These are phyloP conservation scores for Vidua macroura DNA, from an alignment of 2,113 vertebrate genomes.

Conservation along the genomic window DNA sequence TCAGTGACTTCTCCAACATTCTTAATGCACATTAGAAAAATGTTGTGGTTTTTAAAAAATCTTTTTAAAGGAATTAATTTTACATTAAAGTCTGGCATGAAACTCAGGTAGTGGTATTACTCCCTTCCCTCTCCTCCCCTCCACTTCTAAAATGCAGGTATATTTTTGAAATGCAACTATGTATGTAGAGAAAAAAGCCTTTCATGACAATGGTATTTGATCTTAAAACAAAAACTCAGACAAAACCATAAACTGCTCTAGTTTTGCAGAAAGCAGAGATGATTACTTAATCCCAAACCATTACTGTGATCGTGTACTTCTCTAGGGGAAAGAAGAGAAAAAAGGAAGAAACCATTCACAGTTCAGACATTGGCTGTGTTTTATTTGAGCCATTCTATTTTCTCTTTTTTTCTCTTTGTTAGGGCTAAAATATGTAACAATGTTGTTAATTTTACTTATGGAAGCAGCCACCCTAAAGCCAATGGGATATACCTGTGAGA, in stretches of 20 bases:
- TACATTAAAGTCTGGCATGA: conserved; percentile 74
- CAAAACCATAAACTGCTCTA: not conserved
- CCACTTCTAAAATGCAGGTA: not conserved
- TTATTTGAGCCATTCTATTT: not conserved
- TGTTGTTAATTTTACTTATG: not conserved
- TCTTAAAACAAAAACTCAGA: not conserved
- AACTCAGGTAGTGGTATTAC: not conserved
- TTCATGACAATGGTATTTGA: not conserved
- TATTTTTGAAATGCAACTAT: conserved; percentile 32
- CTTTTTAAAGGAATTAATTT: conserved; percentile 76
- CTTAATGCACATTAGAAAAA: conserved; percentile 85
- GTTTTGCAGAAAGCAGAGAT: conserved; percentile 18
- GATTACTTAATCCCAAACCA: not conserved
- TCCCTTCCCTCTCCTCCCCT: not conserved
- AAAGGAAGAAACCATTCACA: not conserved
- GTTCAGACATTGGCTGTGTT: not conserved
- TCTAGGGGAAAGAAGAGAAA: not conserved
- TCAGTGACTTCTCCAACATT: conserved; percentile 80
- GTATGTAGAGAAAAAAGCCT: not conserved
- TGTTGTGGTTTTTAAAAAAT: conserved; percentile 67
- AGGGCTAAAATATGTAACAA: not conserved
- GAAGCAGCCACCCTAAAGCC: not conserved
- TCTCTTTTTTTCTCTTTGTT: not conserved
- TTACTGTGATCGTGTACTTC: not conserved
- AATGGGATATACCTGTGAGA: not conserved